These are phyloP conservation scores for Helostoma temminkii DNA, from an alignment of 2,797 vertebrate genomes.

Conservation along the genomic window DNA sequence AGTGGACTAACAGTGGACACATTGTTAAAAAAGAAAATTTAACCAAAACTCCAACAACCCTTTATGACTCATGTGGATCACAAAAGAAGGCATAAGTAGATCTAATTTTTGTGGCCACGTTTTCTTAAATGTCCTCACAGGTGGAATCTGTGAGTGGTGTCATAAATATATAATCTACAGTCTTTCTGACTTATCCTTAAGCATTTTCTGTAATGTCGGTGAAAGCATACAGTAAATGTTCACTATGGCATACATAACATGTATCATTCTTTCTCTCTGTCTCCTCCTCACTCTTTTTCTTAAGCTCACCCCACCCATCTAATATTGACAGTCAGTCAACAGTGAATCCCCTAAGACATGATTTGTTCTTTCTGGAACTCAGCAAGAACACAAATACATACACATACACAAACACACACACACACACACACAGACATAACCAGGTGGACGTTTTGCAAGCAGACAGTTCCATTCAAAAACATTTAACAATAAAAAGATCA, in stretches of 20 bases:
- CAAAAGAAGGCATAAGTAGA: slow-evolving; percentile 11
- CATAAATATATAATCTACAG: slow-evolving; percentile 9
- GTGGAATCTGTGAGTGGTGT: slow-evolving; percentile 25
- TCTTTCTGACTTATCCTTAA: slow-evolving; percentile 16
- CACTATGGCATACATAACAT: slow-evolving; percentile 17
- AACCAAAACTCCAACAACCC: slow-evolving; percentile 16
- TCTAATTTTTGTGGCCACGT: slow-evolving; percentile 10
- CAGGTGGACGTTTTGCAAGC: no score
- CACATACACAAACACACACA: no score
- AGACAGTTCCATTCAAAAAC: no score
- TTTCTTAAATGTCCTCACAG: slow-evolving; percentile 10
- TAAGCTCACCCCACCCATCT: slow-evolving; percentile 28
- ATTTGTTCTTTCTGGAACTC: no score
- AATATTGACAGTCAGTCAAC: slow-evolving; percentile 31
- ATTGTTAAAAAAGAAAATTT: slow-evolving; percentile 20
- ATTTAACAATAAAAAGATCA: neutral
- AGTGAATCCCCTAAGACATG: slow-evolving; percentile 22
- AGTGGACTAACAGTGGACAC: slow-evolving; percentile 5
- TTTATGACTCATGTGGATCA: neutral
- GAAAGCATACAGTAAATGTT: slow-evolving; percentile 36
- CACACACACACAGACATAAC: no score
- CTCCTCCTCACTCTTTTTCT: neutral
- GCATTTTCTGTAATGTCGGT: slow-evolving; percentile 26
- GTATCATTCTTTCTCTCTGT: neutral
- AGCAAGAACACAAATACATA: slow-evolving; percentile 16